Base-by-base conservation (phyloP, 1,140 invertebrate genomes). In the Brachionus rubens region DNA sequence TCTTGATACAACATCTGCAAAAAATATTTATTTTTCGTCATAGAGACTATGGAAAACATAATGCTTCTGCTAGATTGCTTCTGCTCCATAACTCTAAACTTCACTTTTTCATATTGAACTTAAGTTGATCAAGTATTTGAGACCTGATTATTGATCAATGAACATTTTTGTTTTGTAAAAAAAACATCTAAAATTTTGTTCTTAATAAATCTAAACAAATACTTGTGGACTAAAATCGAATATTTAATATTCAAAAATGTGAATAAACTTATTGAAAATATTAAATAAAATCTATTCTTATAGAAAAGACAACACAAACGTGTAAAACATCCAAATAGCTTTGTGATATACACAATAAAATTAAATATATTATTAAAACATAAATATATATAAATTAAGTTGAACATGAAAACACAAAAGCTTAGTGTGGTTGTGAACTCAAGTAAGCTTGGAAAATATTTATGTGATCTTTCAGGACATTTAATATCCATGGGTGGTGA, bases 311-410 rank as follows among this genome's bases (percentile, higher is more conserved):
- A 52, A 24, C 28, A 52, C 1, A 54, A 10, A 12, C 24, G 52
- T 52, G 48, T 21, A 12, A 52, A 21, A 12, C 21, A 52, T n/a
- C 28, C 28, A 26, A 54, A 6, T 10, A 54, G 16, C 33, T 54
- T 54, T 28, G 52, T 28, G 3, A 62, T 21, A 3, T 16, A 33
- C n/a, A 36, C 36, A 62, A 36, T 36, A 62, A 62, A 16, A 62
- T 36, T 36, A 12, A 62, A 62, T 36, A 62, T 36, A 62, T 62
- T 62, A 62, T 62, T 62, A 41, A 62, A 62, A 62, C 56, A 62
- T 36, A 62, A 62, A 36, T 19, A 62, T 36, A 62, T n/a, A 30
- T 62, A 62, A 30, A 62, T 19, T 16, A 40, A 36, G 33, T 62
- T 62, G 28, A 62, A 54, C 24, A 54, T 28, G 16, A 54, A 28